Evolutionary conservation across 2,888 invertebrate species (phyloP).

Genomic region (Diachrysia chrysitis): DNA sequence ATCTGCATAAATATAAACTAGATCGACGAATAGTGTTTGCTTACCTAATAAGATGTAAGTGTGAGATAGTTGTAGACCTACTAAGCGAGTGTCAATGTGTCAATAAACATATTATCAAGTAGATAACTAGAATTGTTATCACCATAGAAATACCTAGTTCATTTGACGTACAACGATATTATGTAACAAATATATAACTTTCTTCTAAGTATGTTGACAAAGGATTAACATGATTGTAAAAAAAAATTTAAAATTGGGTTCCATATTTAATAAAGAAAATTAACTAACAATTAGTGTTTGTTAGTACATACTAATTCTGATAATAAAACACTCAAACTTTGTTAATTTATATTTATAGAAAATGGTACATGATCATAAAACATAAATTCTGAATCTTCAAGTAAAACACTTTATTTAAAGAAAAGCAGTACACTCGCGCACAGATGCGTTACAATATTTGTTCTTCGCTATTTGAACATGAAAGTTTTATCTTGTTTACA

Average conservation of each 20-base stretch:
- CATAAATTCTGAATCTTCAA: no score
- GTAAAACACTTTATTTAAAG: background rate
- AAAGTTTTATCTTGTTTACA: conserved; percentile 46
- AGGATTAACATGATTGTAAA: no score
- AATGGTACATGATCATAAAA: no score
- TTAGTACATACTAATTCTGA: no score
- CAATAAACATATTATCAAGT: conserved; percentile 29
- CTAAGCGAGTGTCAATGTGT: conserved; percentile 3
- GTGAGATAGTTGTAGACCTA: conserved; percentile 19
- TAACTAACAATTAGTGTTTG: no score
- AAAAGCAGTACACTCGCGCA: conserved; percentile 39
- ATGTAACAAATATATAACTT: background rate
- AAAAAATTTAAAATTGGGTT: no score
- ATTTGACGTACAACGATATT: conserved; percentile 1
- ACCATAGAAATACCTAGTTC: conserved; percentile 12
- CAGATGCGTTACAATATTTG: conserved; percentile 45
- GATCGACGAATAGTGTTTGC: background rate
- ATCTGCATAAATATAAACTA: no score
- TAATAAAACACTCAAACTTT: no score
- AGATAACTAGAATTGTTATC: conserved; percentile 32
- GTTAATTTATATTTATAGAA: no score
- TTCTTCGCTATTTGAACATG: conserved; percentile 35
- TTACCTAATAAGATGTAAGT: conserved; percentile 11
- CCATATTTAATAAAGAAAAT: no score
- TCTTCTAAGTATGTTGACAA: no score